Base-by-base conservation (phyloP, 2,113 vertebrate species). In the Gasterosteus aculeatus region DNA sequence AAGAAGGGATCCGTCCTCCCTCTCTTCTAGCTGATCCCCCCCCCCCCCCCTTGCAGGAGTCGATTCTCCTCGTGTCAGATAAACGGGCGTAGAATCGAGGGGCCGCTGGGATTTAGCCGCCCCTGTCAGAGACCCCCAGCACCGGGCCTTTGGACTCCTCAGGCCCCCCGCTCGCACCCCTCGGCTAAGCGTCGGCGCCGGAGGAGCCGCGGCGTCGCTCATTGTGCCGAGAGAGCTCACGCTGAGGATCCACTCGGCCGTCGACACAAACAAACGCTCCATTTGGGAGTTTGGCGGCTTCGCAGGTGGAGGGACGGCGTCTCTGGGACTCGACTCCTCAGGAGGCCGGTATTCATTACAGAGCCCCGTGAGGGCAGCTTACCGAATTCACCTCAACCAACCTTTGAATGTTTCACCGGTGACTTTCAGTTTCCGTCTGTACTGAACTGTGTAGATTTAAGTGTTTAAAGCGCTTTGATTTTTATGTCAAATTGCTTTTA, bases 1-100 rank as follows among this genome's bases (percentile, higher is more conserved):
- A 35, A 71, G 70, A 60, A n/a, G 39, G 38, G 53, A 53, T 11
- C 5, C 14, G 16, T 31, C 10, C 61, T 3, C 44, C 1, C 59
- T 47, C 35, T 53, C 14, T 70, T 62, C 26, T 10, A 26, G 35
- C 64, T 75, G 58, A 62, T 57, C 49, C 54, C 38, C 72, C 47
- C 51, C 49, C 54, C 38, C 72, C 47, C 51, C 65, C 66, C 67
- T 75, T 41, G 38, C 39, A 6, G 78, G 81, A 86, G 83, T 89
- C 85, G 77, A 80, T 84, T 92, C 82, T 84, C 80, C 11, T 57
- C 78, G 53, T 71, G 82, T 82, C 66, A 87, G 56, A 81, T 90
- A 89, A 92, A 91, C 85, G 82, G 88, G 83, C 18, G 2, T 51
- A 18, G 69, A 7, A 47, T 72, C 49, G 79, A 85, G 74, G 66